These are phyloP conservation scores for Cephus pulcher DNA, from an alignment of 2,888 invertebrate species.

Conservation along the genomic window DNA sequence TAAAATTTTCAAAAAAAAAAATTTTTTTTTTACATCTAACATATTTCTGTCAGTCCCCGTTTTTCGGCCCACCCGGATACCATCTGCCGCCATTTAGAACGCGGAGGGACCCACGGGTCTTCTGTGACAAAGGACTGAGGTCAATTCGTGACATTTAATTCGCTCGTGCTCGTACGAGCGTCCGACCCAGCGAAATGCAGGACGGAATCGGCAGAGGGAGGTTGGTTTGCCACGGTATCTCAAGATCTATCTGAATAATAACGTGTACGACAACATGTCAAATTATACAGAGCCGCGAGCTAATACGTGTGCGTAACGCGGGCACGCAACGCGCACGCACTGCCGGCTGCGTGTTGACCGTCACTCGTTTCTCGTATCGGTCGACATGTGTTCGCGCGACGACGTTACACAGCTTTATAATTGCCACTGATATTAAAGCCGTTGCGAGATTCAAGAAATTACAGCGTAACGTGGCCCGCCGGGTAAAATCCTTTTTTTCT, in stretches of 20 bases:
- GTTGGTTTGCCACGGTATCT: slow-evolving; percentile 53
- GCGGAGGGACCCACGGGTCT: neutral
- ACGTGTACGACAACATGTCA: slow-evolving; percentile 67
- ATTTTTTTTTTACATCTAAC: no score
- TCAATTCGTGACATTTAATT: slow-evolving; percentile 5
- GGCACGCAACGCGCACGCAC: slow-evolving; percentile 38
- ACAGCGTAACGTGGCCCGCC: slow-evolving; percentile 10
- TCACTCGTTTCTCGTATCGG: slow-evolving; percentile 21
- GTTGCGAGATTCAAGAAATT: slow-evolving; percentile 36
- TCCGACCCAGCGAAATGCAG: slow-evolving; percentile 10
- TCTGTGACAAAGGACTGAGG: neutral
- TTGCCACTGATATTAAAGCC: slow-evolving; percentile 38
- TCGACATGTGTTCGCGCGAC: slow-evolving; percentile 52
- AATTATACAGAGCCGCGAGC: slow-evolving; percentile 63
- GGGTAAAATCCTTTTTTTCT: neutral
- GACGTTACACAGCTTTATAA: slow-evolving; percentile 55
- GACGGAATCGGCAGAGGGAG: slow-evolving; percentile 28
- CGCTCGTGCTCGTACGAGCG: neutral
- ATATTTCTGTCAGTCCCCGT: no score
- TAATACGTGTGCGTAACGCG: slow-evolving; percentile 22
- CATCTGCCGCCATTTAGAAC: neutral
- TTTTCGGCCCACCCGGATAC: neutral
- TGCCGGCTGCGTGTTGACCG: slow-evolving; percentile 37
- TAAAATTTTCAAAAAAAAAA: neutral
- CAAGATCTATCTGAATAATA: slow-evolving; percentile 66